Evolutionary conservation across 2,113 vertebrate species (phyloP), one percentile per base, ranked within the genome.

Genomic region (Scolopax mira): DNA sequence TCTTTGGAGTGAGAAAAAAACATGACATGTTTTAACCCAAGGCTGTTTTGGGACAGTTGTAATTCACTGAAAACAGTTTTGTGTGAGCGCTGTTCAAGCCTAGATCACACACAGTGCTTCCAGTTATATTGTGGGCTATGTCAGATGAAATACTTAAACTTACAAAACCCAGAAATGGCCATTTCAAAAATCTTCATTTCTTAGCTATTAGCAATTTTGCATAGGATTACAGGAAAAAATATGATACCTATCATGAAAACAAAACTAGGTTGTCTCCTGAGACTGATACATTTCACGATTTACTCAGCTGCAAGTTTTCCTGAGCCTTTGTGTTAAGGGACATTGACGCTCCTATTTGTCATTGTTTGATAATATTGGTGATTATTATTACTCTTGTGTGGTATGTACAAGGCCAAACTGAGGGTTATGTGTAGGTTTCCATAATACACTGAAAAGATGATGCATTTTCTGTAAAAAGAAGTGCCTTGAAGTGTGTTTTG

Each of bases 381-480:
- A 79, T 94, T 95, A 81, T 89, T 96, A 60, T 25, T 30, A 18
- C 9, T 74, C 33, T 81, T 81, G 19, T 28, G 46, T 55, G 62
- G 11, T 58, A 31, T 81, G 60, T 86, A 79, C 79, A 75, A 89
- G 72, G 79, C 62, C 83, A 81, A 96, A 87, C 72, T 80, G 8
- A 28, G 46, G 58, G 33, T 41, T 91, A 19, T 82, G 28, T 46
- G 3, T 72, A 44, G 42, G 44, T 75, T 79, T 93, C 35, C 42
- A 27, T 84, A 96, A 92, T 41, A 64, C 35, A 44, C 65, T 75
- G 83, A 91, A 54, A 81, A 74, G 62, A 54, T 81, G 86, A 95
- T 96, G 46, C 28, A 66, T 93, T 98, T 96, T 96, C 89, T 85
- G 83, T 87, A 95, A 79, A 95, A 79, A 95, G n/a, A n/a, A 94